These are phyloP conservation scores for Myotis davidii DNA, from an alignment of 2,113 vertebrate species.

Conservation along the genomic window DNA sequence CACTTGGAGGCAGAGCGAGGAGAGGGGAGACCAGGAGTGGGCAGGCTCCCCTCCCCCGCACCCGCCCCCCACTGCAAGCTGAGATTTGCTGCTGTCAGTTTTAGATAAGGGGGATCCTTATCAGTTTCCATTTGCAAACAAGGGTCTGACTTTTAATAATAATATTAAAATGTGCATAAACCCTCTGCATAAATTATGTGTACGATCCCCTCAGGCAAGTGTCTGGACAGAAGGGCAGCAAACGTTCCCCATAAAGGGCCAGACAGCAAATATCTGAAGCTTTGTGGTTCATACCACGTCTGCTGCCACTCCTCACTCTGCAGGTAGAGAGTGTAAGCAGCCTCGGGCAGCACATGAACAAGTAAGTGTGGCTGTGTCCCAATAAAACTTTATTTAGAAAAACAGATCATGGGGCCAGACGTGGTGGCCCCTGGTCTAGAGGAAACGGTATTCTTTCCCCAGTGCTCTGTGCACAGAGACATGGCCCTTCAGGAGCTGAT, in stretches of 20 bases:
- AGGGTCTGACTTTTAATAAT: background rate
- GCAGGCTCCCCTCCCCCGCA: background rate
- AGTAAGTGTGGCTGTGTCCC: background rate
- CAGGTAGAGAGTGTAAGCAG: background rate
- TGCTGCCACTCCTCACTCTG: background rate
- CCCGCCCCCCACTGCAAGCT: too few species aligned
- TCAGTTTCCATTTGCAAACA: background rate
- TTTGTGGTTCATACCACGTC: background rate
- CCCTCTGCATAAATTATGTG: background rate
- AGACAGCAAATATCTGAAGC: background rate
- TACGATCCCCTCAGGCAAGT: background rate
- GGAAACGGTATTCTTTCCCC: background rate
- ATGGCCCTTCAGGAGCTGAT: background rate
- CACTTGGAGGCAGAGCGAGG: too few species aligned
- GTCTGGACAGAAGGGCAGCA: background rate
- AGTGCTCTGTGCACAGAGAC: background rate
- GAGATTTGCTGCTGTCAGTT: background rate
- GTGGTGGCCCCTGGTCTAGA: background rate
- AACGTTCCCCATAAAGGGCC: background rate
- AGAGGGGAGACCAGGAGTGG: background rate
- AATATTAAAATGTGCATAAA: background rate
- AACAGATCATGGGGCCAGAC: background rate
- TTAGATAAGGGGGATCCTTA: background rate
- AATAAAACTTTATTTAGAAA: constrained; percentile 43
- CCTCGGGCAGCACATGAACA: background rate